Percentiles rank a stretch among this genome's conserved stretches.
Conservation (phyloP, 1,140 invertebrate genomes). For the Papilio aristodemus region DNA sequence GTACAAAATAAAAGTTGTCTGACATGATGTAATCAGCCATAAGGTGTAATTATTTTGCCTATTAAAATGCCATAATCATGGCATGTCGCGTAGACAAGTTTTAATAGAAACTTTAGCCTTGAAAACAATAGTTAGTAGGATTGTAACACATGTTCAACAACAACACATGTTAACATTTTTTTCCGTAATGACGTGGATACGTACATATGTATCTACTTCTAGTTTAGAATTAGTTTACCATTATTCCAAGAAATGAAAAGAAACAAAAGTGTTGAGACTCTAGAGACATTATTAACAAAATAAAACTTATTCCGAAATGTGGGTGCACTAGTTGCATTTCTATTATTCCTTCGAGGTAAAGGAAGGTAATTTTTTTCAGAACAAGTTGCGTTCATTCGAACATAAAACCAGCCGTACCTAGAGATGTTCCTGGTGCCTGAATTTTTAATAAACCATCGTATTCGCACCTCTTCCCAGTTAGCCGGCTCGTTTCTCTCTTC, state of each 20-base stretch:
- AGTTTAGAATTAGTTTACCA: no score
- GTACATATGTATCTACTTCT: background rate
- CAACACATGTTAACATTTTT: background rate
- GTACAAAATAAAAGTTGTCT: constrained; percentile 1
- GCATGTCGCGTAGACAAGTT: background rate
- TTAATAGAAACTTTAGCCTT: background rate
- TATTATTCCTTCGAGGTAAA: no score
- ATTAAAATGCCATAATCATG: background rate
- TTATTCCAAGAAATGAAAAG: no score
- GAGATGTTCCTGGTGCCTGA: background rate
- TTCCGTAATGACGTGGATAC: no score
- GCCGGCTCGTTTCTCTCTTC: background rate
- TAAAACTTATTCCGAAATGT: background rate
- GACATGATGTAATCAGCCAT: background rate
- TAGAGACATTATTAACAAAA: no score
- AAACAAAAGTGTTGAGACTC: no score
- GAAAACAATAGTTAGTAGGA: background rate
- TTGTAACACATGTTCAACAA: background rate
- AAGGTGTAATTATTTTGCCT: background rate
- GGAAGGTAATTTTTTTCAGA: background rate
- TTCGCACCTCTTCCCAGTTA: background rate
- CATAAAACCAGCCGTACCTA: constrained; percentile 10
- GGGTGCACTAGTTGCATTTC: no score
- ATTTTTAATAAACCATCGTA: background rate
- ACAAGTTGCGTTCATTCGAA: background rate